Base-by-base conservation (phyloP, 2,113 vertebrate genomes). In the Epinephelus moara region DNA sequence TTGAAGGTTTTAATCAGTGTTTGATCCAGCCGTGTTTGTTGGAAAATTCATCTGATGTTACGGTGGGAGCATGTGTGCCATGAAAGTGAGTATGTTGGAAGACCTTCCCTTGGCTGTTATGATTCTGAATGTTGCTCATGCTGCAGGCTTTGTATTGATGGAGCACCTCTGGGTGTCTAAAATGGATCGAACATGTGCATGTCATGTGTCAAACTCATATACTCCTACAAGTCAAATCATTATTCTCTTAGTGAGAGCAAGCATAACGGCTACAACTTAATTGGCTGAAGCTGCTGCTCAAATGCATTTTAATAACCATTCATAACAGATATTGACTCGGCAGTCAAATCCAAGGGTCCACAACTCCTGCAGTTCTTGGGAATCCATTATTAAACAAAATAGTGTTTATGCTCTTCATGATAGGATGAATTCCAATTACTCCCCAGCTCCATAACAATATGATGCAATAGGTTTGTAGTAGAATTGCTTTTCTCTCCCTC, bases 1-100 rank as follows among this genome's bases (percentile, higher is more conserved):
- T 70, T 70, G 45, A 70, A 9, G 25, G 63, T 84, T 84, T 87
- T 85, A 86, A 88, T 92, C 72, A 78, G 59, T 56, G 69, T 88
- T 82, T 88, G 52, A 86, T 78, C 56, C 19, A 1, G 9, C 17
- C 1, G 4, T 63, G 66, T 82, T 78, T 78, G 57, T 78, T 89
- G 53, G 57, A 80, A 84, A 60, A 84, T 80, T 77, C 73, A 74
- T 63, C 64, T n/a, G 82, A 64, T 75, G 63, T 61, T 59, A 37
- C 8, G 15, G 55, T 56, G 61, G 57, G 49, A 86, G 60, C 78
- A 64, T 9, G 45, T 60, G 4, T 12, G 19, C 57, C 10, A 53
- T 53, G 63, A 75, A 74, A 53, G 30, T 25, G 37, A 59, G 25
- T 62, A 52, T 21, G 19, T 13, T 70, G 19, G 64, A 78, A 79